phyloP scores from a whole-genome alignment of 2,113 vertebrate genomes.

The Numenius arquata region DNA sequence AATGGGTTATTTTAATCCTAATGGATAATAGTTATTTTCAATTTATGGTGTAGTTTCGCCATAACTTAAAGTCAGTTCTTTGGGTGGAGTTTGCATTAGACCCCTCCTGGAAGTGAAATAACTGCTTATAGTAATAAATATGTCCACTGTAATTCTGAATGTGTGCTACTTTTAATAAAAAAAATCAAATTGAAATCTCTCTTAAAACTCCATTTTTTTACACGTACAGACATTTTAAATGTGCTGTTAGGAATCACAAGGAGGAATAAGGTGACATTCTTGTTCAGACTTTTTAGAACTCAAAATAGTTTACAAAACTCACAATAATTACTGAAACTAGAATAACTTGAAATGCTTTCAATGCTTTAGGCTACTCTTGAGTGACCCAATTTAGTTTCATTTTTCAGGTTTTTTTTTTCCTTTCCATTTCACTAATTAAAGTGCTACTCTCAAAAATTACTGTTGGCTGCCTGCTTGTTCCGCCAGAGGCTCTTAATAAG shows the following conservation, averaged over 20 bases:
- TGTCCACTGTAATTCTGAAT: not conserved
- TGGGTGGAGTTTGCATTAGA: not conserved
- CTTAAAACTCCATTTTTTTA: not conserved
- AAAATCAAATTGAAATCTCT: not conserved
- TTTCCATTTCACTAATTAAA: conserved; percentile 49
- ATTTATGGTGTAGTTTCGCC: not conserved
- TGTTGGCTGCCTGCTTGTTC: conserved; percentile 14
- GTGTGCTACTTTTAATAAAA: not conserved
- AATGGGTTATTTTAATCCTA: not conserved
- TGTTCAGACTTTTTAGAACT: not conserved
- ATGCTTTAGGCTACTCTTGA: conserved; percentile 9
- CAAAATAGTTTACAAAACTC: not conserved
- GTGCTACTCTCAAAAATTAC: not conserved
- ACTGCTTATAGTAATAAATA: not conserved
- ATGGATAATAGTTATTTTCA: not conserved
- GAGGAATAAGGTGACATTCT: not conserved
- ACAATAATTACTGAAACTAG: not conserved
- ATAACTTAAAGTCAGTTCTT: not conserved
- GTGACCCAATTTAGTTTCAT: conserved; percentile 39
- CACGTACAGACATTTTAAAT: not conserved
- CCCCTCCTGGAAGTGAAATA: not conserved
- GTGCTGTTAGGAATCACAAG: not conserved
- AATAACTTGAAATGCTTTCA: not conserved
- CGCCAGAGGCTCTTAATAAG: not conserved
- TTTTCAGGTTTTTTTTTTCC: not conserved